Evolutionary conservation across 2,797 vertebrate species (phyloP), one percentile per base, ranked within the genome.

Genomic region (Phoebastria nigripes): DNA sequence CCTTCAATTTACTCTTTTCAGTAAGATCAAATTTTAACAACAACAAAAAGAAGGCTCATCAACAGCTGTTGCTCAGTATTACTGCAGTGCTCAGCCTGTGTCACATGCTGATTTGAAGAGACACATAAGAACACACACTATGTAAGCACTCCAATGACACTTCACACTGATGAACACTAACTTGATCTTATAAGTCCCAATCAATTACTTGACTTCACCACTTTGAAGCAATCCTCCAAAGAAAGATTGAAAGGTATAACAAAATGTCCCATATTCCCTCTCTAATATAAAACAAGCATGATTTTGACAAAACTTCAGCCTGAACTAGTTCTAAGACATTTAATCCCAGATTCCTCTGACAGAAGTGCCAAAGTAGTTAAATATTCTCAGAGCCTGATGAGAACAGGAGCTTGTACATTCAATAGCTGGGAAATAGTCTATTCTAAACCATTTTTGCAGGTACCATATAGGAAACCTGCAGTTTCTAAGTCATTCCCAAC

Each of bases 71-170:
- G 16, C 37, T 87, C 26, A 31, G 46, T 20, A 61, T 18, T 19
- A 44, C 15, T 42, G 46, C 13, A 52, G 39, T 16, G 28, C 41
- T 80, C 62, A 42, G 16, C 33, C 20, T 72, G 12, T 4, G 3
- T 25, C 42, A 42, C 7, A 15, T 1, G 4, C 12, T 24, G 31
- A 82, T n/a, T 52, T 80, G 46, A 61, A 82, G 5, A 54, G 11
- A 42, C 6, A 41, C 0, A 0, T 24, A 69, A 21, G 17, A 78
- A 39, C 44, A 76, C 18, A 28, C 2, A 20, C 31, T 24, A 12
- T 4, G 8, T 24, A 21, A 86, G 11, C 17, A 49, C 16, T 42
- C 11, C 42, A 49, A 5, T 19, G 22, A 54, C 54, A 46, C 33
- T 49, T 63, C 21, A 74, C 29, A 35, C 12, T 54, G 29, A 35